These are phyloP conservation scores for Columba janthina DNA, from an alignment of 2,113 vertebrate species.

Conservation along the genomic window DNA sequence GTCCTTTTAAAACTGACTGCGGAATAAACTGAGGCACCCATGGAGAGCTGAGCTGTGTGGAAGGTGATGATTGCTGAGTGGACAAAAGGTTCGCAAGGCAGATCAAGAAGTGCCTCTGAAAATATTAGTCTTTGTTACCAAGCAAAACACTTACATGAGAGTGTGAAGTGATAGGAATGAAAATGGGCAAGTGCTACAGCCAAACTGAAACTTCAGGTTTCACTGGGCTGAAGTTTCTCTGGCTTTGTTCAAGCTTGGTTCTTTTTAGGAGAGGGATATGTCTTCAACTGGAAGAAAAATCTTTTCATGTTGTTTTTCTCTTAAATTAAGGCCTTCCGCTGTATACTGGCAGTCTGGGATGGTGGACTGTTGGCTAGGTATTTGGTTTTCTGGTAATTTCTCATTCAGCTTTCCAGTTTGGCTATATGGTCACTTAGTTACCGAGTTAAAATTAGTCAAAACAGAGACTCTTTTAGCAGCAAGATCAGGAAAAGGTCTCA, in stretches of 20 bases:
- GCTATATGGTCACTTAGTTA: not conserved
- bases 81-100: not conserved
- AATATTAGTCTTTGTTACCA: slow-evolving; percentile 41
- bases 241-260: not conserved
- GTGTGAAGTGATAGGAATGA: slow-evolving; percentile 34
- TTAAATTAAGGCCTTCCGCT: not conserved
- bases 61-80: not conserved
- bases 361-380: not conserved
- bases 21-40: not conserved
- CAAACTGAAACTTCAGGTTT: not conserved
- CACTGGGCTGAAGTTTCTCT: not conserved
- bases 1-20: not conserved
- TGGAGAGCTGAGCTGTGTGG: not conserved
- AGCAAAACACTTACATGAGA: not conserved
- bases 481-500: not conserved
- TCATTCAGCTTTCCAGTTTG: not conserved
- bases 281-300: not conserved
- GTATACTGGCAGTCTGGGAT: not conserved
- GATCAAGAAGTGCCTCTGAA: slow-evolving; percentile 13
- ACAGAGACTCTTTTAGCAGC: not conserved
- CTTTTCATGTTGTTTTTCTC: not conserved
- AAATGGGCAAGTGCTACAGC: not conserved
- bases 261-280: not conserved
- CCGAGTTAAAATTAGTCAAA: not conserved
- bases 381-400: not conserved